These are phyloP conservation scores for Paracyclopina nana DNA, from an alignment of 1,140 invertebrate genomes.

Conservation along the genomic window DNA sequence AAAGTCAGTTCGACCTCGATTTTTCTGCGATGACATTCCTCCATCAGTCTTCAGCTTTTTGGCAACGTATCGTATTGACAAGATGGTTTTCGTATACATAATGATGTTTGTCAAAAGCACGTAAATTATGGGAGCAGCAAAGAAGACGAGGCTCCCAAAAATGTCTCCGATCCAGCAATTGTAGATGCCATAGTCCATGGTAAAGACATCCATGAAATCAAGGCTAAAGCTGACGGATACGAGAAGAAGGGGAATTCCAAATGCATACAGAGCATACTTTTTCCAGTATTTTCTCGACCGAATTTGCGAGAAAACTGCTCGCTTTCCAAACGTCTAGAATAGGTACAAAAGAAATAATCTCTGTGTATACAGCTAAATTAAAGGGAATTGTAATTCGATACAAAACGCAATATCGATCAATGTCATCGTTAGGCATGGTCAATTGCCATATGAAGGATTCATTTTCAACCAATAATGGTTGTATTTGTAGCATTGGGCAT, in stretches of 20 bases:
- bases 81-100: slow-evolving; percentile 23
- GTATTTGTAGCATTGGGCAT: no score
- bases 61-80: slow-evolving; percentile 22
- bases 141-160: slow-evolving; percentile 23
- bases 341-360: no score
- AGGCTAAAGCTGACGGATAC: slow-evolving; percentile 24
- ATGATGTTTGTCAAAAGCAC: slow-evolving; percentile 23
- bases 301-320: slow-evolving; percentile 17
- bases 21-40: slow-evolving; percentile 20
- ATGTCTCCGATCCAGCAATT: slow-evolving; percentile 25
- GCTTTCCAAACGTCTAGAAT: slow-evolving; percentile 29
- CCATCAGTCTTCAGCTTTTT: slow-evolving; percentile 16
- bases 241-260: slow-evolving; percentile 23
- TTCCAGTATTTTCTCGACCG: slow-evolving; percentile 6
- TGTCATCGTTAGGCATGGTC: no score
- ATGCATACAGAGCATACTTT: slow-evolving; percentile 16
- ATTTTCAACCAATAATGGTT: no score
- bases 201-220: slow-evolving; percentile 20
- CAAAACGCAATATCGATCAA: no score
- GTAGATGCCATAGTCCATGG: slow-evolving; percentile 9
- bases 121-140: slow-evolving; percentile 23
- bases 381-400: no score
- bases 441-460: no score
- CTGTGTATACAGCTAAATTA: no score
- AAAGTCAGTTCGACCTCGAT: slow-evolving; percentile 21